These are phyloP conservation scores for Agapostemon virescens DNA, from an alignment of 2,888 invertebrate species.

Conservation along the genomic window DNA sequence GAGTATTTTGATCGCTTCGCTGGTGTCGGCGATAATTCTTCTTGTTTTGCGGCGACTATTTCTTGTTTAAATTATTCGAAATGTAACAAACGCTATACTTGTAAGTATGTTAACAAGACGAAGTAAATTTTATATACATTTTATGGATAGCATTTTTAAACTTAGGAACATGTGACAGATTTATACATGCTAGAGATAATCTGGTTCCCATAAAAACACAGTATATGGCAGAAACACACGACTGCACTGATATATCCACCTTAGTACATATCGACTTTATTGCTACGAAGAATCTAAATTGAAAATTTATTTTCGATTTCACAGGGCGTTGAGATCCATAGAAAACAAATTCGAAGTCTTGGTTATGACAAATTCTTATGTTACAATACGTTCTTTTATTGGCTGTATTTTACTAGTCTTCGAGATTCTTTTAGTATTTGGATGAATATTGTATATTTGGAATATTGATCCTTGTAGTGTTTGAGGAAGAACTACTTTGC, in stretches of 20 bases:
- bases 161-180: constrained; percentile 43
- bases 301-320: constrained; percentile 8
- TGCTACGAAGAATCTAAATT: constrained; percentile 34
- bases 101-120: constrained; percentile 65
- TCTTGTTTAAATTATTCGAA: constrained; percentile 77
- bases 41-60: constrained; percentile 81
- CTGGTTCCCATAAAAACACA: constrained; percentile 42
- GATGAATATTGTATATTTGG: constrained; percentile 24
- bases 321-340: background rate
- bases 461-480: constrained; percentile 19
- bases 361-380: too few relatives aligned
- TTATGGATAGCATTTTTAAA: constrained; percentile 68
- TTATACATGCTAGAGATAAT: constrained; percentile 48
- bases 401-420: constrained; percentile 41
- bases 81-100: constrained; percentile 53
- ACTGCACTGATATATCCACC: constrained; percentile 47
- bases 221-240: constrained; percentile 45
- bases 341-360: constrained; percentile 12
- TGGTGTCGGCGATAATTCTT: constrained; percentile 80
- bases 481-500: constrained; percentile 30
- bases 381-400: constrained; percentile 36
- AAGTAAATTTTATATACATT: constrained; percentile 72
- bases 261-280: constrained; percentile 56
- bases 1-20: constrained; percentile 81
- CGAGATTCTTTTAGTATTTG: constrained; percentile 28